Conservation (phyloP, 2,113 vertebrate genomes). For the Proterorhinus semilunaris region DNA sequence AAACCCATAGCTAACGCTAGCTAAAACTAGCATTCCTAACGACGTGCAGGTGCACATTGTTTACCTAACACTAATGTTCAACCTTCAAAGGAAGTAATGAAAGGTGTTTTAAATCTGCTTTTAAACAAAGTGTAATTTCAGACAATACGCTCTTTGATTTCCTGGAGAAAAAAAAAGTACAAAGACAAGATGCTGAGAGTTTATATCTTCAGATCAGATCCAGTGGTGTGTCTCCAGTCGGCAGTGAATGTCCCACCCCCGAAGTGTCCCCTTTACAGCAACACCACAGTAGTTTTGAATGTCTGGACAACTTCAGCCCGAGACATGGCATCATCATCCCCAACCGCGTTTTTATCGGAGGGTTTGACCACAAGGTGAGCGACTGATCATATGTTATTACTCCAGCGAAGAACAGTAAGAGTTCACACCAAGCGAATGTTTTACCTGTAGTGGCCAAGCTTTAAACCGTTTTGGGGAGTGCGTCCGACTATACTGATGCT, state of each 20-base stretch:
- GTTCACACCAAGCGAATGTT: background rate
- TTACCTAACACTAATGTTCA: background rate
- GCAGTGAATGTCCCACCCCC: constrained; percentile 73
- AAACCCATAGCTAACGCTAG: too few relatives aligned
- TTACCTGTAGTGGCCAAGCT: too few relatives aligned
- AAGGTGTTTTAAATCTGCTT: background rate
- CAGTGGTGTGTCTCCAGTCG: constrained; percentile 71
- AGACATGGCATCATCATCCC: constrained; percentile 80
- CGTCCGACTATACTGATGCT: too few relatives aligned
- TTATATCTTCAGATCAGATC: background rate
- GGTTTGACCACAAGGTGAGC: constrained; percentile 83
- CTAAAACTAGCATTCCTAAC: too few relatives aligned
- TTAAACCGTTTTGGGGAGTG: too few relatives aligned
- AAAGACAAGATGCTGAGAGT: background rate
- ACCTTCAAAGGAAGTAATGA: background rate
- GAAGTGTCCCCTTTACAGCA: constrained; percentile 65
- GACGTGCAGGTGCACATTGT: background rate
- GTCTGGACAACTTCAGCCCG: constrained; percentile 37
- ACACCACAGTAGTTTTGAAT: constrained; percentile 24
- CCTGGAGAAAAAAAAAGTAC: too few relatives aligned
- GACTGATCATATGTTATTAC: too few relatives aligned
- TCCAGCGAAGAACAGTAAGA: background rate
- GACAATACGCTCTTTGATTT: too few relatives aligned
- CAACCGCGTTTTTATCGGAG: constrained; percentile 89
- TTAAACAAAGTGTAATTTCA: too few relatives aligned